Evolutionary conservation across 1,140 invertebrate species (phyloP).

Genomic region (Hormaphis cornu): DNA sequence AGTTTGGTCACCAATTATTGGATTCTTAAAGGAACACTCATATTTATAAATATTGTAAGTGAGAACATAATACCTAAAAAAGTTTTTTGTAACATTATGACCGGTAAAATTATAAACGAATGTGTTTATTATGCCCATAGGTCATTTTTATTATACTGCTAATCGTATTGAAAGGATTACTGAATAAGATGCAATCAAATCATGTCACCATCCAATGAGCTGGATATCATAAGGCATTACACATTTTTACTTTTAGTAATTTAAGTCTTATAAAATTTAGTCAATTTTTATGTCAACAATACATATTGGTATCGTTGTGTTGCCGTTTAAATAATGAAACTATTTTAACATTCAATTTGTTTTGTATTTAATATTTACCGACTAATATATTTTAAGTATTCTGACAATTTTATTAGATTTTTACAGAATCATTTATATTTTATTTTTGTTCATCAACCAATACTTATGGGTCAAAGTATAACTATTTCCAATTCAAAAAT

Average conservation of each 20-base stretch:
- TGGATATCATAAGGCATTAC: constrained; percentile 8
- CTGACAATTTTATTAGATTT: neutral
- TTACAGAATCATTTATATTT: too few relatives aligned
- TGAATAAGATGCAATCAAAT: constrained; percentile 21
- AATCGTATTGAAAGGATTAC: neutral
- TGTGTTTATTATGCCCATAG: neutral
- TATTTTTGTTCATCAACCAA: too few relatives aligned
- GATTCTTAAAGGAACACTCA: constrained; percentile 75
- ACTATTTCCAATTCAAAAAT: too few relatives aligned
- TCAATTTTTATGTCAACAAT: neutral
- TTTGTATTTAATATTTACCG: neutral
- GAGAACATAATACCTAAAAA: too few relatives aligned
- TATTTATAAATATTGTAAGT: constrained; percentile 65
- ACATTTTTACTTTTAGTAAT: neutral
- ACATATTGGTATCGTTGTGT: neutral
- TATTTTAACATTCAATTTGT: too few relatives aligned
- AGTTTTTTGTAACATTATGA: too few relatives aligned
- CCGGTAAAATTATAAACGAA: neutral
- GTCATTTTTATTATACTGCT: constrained; percentile 19
- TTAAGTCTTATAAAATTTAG: too few relatives aligned
- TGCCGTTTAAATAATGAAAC: too few relatives aligned
- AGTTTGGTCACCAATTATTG: constrained; percentile 70
- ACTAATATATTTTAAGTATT: neutral
- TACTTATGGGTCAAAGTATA: too few relatives aligned
- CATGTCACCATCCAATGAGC: constrained; percentile 13